Base-by-base conservation (phyloP, 1,140 invertebrate genomes). In the Atta texana region DNA sequence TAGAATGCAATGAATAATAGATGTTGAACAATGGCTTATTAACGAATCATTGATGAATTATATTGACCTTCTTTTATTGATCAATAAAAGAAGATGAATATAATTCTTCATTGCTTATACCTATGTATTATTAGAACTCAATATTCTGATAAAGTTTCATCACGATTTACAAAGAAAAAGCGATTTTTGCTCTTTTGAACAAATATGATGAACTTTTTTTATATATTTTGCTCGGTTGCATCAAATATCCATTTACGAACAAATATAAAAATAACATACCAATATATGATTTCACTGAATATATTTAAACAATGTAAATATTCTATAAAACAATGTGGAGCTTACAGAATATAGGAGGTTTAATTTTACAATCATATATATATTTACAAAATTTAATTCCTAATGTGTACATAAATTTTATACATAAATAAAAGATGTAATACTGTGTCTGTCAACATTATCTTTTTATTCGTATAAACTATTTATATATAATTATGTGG, bases 351-450 rank as follows among this genome's bases (percentile, higher is more conserved):
- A 5, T 74, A 7, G 0, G 14, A 61, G 4, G 68, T 61, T 57
- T 72, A 82, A 82, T 72, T 82, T 34, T 44, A 10, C 10, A 16
- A 72, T 81, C 49, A 12, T 12, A 81, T 39, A 10, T 34, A 39
- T 39, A 44, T 81, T n/a, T 16, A 34, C 16, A 49, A 28, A 12
- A 82, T 72, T 82, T 49, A 61, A 61, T 61, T 82, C 34, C 14
- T 3, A 57, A n/a, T 21, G 31, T 24, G 64, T 6, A 24, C 14
- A 34, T 12, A 69, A 55, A 31, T 3, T 12, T 39, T 18, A 51
- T 39, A 10, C 21, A 49, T 14, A 51, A 1, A 12, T 44, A 18
- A 57, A 28, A 7, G 16, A 44, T 57, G 28, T 82, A 59, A 82
- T 44, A 10, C 10, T n/a, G 51, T 39, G 10, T 59, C 6, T 28